Conservation (phyloP, 2,113 vertebrate genomes). For the Boulengeromyrus knoepffleri region DNA sequence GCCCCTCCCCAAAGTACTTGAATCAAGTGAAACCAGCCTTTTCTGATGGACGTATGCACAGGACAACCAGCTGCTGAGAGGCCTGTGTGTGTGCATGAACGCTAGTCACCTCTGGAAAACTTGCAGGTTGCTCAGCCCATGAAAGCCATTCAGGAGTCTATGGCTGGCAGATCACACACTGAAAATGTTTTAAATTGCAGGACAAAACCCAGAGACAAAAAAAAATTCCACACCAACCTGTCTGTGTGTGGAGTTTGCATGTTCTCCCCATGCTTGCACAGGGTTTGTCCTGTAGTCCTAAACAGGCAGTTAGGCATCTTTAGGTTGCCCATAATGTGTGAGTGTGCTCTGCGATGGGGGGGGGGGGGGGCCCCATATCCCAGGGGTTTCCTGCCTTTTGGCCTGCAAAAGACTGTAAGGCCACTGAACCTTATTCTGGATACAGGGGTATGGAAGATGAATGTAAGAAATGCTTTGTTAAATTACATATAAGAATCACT, state of each 20-base stretch:
- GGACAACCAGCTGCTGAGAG: not conserved
- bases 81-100: not conserved
- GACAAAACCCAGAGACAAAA: not conserved
- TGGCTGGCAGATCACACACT: not conserved
- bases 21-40: slow-evolving; percentile 63
- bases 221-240: not conserved
- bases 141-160: not conserved
- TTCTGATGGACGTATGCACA: slow-evolving; percentile 35
- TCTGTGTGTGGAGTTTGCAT: not conserved
- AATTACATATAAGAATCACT: not conserved
- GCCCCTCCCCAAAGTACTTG: slow-evolving; percentile 81
- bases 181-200: not conserved
- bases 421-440: not conserved
- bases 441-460: not conserved
- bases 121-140: not conserved
- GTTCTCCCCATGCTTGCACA: not conserved
- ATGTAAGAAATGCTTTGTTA: not conserved
- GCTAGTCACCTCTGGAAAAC: not conserved
- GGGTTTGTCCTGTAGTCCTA: not conserved
- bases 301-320: not conserved
- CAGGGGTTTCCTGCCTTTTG: not conserved
- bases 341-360: not conserved
- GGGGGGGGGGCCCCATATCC: not conserved
- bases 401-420: not conserved
- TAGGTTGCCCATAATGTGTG: not conserved